These are phyloP conservation scores for Phyllotreta cruciferae DNA, from an alignment of 2,888 invertebrate species.

Conservation along the genomic window DNA sequence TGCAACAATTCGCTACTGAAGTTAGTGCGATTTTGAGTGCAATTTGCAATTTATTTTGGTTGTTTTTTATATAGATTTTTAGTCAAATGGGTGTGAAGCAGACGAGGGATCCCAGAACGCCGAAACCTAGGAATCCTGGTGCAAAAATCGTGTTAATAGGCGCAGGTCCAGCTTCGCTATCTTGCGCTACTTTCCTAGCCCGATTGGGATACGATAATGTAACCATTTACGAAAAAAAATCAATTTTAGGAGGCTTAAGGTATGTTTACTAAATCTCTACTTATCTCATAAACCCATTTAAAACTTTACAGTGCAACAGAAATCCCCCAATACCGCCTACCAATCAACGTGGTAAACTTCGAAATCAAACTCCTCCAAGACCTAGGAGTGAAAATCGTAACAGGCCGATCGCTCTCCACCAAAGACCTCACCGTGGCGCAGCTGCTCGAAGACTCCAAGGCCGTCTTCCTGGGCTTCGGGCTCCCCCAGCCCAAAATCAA, in stretches of 20 bases:
- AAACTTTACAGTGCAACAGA: conserved; percentile 78
- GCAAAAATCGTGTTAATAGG: conserved; percentile 87
- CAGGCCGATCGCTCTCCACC: conserved; percentile 73
- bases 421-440: conserved; percentile 79
- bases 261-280: conserved; percentile 56
- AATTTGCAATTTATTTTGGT: conserved; percentile 9
- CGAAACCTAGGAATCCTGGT: conserved; percentile 65
- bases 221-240: conserved; percentile 90
- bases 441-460: conserved; percentile 75
- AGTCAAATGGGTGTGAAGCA: conserved; percentile 93
- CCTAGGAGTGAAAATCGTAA: conserved; percentile 88
- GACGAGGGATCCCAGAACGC: conserved; percentile 77
- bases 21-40: conserved; percentile 59
- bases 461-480: conserved; percentile 87
- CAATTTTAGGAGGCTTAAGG: conserved; percentile 90
- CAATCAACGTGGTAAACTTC: conserved; percentile 89
- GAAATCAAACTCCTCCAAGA: conserved; percentile 92
- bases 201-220: conserved; percentile 91
- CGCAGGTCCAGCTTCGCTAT: conserved; percentile 95
- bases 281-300: conserved; percentile 10
- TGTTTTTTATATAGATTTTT: conserved; percentile 70
- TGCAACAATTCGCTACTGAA: conserved; percentile 97
- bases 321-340: conserved; percentile 96
- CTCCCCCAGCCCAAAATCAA: conserved; percentile 87
- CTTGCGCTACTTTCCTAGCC: conserved; percentile 95